phyloP scores from a whole-genome alignment of 23 tunicate species.

The Corella eumyota region DNA sequence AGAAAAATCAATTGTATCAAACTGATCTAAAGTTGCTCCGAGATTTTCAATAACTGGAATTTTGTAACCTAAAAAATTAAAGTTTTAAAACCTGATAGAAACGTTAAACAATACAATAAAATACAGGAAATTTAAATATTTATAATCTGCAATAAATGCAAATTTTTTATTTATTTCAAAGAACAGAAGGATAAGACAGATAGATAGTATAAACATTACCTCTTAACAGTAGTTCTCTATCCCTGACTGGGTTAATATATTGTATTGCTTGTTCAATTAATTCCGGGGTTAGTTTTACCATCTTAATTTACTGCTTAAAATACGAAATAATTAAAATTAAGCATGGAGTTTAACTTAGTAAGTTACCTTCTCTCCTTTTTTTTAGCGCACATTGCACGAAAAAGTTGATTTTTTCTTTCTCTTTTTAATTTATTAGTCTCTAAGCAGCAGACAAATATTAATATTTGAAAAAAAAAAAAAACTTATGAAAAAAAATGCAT shows the following conservation, averaged over 20 bases:
- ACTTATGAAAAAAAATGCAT: too few species aligned
- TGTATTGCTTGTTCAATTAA: slow-evolving; percentile 86
- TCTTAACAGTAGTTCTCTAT: slow-evolving; percentile 76
- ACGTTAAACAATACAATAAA: background rate
- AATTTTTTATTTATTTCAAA: background rate
- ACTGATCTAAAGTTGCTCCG: slow-evolving; percentile 96
- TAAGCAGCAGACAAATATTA: too few species aligned
- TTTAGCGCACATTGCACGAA: too few species aligned
- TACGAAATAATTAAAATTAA: background rate
- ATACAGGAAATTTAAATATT: too few species aligned
- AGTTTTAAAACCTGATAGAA: background rate
- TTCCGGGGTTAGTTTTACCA: slow-evolving; percentile 94
- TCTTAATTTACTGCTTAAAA: slow-evolving; percentile 22
- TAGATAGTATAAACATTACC: too few species aligned
- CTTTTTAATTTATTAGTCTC: too few species aligned
- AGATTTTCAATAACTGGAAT: slow-evolving; percentile 89
- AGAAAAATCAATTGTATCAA: slow-evolving; percentile 84
- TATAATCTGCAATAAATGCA: background rate
- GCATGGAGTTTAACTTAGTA: background rate
- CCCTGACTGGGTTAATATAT: slow-evolving; percentile 81
- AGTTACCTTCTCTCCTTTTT: too few species aligned
- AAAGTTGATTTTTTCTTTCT: too few species aligned
- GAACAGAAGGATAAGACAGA: too few species aligned
- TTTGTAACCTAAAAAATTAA: slow-evolving; percentile 42
- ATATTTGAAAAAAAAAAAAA: too few species aligned